Conservation (phyloP, 1,140 invertebrate species). For the Brevipalpus yothersi region DNA sequence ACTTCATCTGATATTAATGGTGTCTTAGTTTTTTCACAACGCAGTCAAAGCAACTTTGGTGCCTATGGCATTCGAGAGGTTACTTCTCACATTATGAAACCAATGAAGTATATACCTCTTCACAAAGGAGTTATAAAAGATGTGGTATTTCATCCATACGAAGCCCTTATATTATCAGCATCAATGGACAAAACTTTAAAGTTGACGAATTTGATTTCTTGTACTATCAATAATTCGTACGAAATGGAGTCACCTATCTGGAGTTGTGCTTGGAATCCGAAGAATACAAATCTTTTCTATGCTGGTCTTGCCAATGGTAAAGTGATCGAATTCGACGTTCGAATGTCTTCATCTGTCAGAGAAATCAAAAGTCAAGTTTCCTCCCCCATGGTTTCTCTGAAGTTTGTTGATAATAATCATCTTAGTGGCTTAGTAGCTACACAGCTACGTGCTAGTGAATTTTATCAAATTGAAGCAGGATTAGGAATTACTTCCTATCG, state of each 20-base stretch:
- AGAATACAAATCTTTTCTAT: slow-evolving; percentile 39
- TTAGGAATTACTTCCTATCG: background rate
- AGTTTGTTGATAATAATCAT: background rate
- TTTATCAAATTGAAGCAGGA: background rate
- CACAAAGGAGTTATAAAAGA: slow-evolving; percentile 47
- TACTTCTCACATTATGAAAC: slow-evolving; percentile 10
- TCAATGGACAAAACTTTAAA: slow-evolving; percentile 48
- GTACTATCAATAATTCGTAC: slow-evolving; percentile 19
- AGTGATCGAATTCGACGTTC: slow-evolving; percentile 24
- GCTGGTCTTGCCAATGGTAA: slow-evolving; percentile 39
- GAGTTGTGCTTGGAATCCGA: slow-evolving; percentile 54
- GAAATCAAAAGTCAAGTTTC: background rate
- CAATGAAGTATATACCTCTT: slow-evolving; percentile 27
- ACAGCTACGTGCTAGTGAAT: background rate
- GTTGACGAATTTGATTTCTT: slow-evolving; percentile 33
- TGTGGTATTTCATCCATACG: slow-evolving; percentile 39
- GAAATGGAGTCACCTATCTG: slow-evolving; percentile 34
- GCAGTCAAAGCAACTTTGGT: slow-evolving; percentile 30
- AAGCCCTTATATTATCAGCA: slow-evolving; percentile 40
- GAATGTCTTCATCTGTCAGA: background rate
- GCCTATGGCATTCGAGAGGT: slow-evolving; percentile 47
- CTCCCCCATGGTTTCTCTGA: background rate
- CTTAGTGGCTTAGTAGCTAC: background rate
- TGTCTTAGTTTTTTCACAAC: slow-evolving; percentile 41
- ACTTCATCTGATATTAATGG: slow-evolving; percentile 33